phyloP scores from a whole-genome alignment of 92 coral and sea anemone species.

The Pocillopora grandis region DNA sequence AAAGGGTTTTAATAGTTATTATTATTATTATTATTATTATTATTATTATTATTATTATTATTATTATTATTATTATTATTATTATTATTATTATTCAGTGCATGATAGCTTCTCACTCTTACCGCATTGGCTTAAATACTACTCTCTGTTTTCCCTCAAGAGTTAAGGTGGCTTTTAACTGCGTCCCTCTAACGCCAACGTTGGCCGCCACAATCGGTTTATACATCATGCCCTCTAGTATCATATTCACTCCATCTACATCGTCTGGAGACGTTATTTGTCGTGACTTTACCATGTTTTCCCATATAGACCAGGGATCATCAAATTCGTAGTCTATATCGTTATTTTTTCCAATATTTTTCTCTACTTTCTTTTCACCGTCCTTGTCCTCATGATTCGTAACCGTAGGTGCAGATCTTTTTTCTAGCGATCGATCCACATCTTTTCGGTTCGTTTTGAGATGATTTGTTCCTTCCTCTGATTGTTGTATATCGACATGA shows the following conservation, averaged over 20 bases:
- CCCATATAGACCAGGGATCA: conserved; percentile 94
- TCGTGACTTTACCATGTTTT: conserved; percentile 78
- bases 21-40: too few species aligned
- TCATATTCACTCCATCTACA: conserved; percentile 63
- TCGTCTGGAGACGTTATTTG: conserved; percentile 62
- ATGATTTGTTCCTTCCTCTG: not conserved
- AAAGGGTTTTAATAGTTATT: too few species aligned
- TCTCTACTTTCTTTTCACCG: conserved; percentile 13
- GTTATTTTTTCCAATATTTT: conserved; percentile 12
- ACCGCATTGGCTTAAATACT: conserved; percentile 99
- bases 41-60: too few species aligned
- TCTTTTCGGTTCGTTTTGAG: conserved; percentile 1
- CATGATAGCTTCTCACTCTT: not conserved
- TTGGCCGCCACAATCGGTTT: conserved; percentile 82
- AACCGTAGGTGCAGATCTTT: not conserved
- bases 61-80: too few species aligned
- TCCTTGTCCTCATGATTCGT: conserved; percentile 13
- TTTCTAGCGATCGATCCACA: not conserved
- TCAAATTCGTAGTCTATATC: conserved; percentile 72
- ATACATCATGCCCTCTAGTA: conserved; percentile 81
- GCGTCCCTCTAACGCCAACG: conserved; percentile 84
- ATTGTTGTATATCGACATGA: conserved; percentile 45
- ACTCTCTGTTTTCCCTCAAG: conserved; percentile 93
- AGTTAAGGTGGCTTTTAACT: conserved; percentile 81
- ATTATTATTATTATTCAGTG: too few species aligned